Base-by-base conservation (phyloP, 1,140 invertebrate species). In the Brachionus angularis region DNA sequence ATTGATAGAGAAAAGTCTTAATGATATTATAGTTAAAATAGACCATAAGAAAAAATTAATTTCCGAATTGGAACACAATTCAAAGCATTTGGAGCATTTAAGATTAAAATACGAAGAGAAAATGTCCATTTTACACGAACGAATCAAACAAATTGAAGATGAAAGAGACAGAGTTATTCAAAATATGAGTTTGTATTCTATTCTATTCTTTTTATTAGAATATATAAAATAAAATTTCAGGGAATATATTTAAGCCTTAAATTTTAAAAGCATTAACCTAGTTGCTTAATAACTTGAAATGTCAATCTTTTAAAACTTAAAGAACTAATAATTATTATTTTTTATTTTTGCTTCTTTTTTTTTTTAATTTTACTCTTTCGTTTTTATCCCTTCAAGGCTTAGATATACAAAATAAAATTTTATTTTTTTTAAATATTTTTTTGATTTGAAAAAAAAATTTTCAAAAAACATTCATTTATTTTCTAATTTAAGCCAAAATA, bases 41-140 rank as follows among this genome's bases (percentile, higher is more conserved):
- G 71, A 73, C n/a, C 42, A 50, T n/a, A 73, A 74, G 46, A 44
- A 69, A 53, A 10, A 52, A 5, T 21, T 73, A 10, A 72, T 73
- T 55, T 44, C 27, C 36, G 73, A 73, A 12, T 25, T 73, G 16
- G 53, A 73, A 31, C 49, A 27, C 1, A 73, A 73, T 23, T 52
- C 72, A 8, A 25, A 21, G 12, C 31, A 49, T 39, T 47, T 69
- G 7, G 42, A 62, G 14, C 21, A 42, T 14, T 18, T 69, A 8
- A 44, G 88, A 55, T 86, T 88, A 72, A 90, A 96, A 75, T 98
- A 98, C 81, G 95, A 98, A 81, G 89, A 93, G 42, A 93, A 97
- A 77, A 82, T 98, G n/a, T 82, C 86, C 39, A 88, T 90, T 50
- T 80, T 98, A n/a, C 88, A 91, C 76, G 86, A 86, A 10, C 42